A percentile compares a stretch with the other conserved stretches of the same genome.
phyloP scores from a whole-genome alignment of 2,888 invertebrate species.

The Anoplius nigerrimus region DNA sequence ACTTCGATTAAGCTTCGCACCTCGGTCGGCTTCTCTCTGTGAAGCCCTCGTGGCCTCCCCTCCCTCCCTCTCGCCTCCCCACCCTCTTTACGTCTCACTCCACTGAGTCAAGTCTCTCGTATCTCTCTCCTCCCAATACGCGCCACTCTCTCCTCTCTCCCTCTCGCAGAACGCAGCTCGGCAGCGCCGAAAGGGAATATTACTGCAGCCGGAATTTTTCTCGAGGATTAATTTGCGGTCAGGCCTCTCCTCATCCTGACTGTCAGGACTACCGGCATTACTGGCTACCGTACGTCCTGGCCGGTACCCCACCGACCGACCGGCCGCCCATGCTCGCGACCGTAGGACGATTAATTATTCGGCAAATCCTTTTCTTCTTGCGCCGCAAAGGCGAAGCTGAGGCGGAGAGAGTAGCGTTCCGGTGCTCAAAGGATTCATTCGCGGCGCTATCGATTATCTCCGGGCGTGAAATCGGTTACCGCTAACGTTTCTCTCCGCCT shows the following conservation, averaged over 20 bases:
- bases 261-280: constrained; percentile 58
- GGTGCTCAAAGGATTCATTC: constrained; percentile 32
- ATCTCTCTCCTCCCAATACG: constrained; percentile 5
- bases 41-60: constrained; percentile 22
- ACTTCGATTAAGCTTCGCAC: constrained; percentile 67
- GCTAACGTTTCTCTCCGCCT: not conserved
- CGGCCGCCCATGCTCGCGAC: constrained; percentile 30
- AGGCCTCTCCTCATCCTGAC: constrained; percentile 41
- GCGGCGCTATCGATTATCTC: not conserved
- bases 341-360: constrained; percentile 56
- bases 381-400: constrained; percentile 21
- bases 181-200: constrained; percentile 63
- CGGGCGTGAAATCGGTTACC: not conserved
- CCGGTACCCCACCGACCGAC: constrained; percentile 50
- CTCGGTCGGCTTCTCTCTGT: constrained; percentile 56
- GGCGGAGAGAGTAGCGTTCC: not conserved
- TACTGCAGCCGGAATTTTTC: constrained; percentile 62
- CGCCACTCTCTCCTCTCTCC: constrained; percentile 6
- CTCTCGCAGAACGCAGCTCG: constrained; percentile 26
- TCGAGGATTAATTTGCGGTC: constrained; percentile 69
- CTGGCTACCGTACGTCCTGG: constrained; percentile 53
- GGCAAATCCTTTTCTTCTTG: constrained; percentile 47
- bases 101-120: constrained; percentile 3
- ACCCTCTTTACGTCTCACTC: constrained; percentile 3
- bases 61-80: not conserved